Evolutionary conservation across 2,888 invertebrate species (phyloP).

Genomic region (Lobophora halterata): DNA sequence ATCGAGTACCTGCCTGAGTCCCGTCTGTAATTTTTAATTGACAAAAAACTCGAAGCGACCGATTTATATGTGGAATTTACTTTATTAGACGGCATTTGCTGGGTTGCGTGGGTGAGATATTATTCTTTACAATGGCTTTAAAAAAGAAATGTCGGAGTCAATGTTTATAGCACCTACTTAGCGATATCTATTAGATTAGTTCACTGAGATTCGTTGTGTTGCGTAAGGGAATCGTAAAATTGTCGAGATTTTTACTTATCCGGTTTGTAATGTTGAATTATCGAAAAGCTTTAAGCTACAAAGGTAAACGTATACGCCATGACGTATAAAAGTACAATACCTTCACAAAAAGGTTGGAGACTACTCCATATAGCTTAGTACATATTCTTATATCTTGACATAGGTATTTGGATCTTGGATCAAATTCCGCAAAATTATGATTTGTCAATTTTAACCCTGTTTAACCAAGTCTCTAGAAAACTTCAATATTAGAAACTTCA

Average conservation of each 20-base stretch:
- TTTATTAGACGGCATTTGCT: slow-evolving; percentile 63
- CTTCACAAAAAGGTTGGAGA: too few species aligned
- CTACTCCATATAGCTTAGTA: too few species aligned
- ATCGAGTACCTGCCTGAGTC: slow-evolving; percentile 63
- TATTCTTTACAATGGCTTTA: slow-evolving; percentile 48
- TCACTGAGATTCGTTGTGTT: slow-evolving; percentile 22
- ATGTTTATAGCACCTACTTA: slow-evolving; percentile 34
- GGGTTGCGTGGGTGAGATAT: slow-evolving; percentile 55
- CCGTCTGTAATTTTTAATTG: slow-evolving; percentile 74
- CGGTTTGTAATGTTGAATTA: too few species aligned
- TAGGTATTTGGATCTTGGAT: too few species aligned
- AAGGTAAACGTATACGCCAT: too few species aligned
- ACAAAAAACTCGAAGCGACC: slow-evolving; percentile 69
- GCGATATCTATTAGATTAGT: slow-evolving; percentile 29
- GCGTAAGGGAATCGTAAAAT: slow-evolving; percentile 14
- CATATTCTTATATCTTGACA: too few species aligned
- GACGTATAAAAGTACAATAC: too few species aligned
- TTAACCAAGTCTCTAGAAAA: too few species aligned
- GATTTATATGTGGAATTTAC: slow-evolving; percentile 74
- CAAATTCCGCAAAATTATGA: too few species aligned
- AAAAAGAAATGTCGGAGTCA: slow-evolving; percentile 35
- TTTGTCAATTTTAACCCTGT: too few species aligned
- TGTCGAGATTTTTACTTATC: slow-evolving; percentile 5
- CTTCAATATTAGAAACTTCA: too few species aligned
- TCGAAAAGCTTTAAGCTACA: too few species aligned